Percentiles rank a stretch among this genome's conserved stretches.
Conservation (phyloP, 2,113 vertebrate genomes). For the Piliocolobus tephrosceles region DNA sequence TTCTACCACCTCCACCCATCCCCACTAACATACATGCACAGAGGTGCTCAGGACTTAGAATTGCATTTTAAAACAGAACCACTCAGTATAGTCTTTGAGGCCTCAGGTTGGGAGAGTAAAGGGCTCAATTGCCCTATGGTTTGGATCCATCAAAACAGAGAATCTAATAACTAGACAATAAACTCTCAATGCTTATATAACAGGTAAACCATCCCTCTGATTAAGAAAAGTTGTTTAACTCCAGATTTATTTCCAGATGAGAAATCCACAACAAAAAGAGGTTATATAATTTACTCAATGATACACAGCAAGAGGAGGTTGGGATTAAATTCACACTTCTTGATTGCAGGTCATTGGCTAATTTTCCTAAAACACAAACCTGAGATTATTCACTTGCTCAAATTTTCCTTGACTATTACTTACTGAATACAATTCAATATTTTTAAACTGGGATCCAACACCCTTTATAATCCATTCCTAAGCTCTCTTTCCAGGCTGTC, state of each 20-base stretch:
- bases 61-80: constrained; percentile 7
- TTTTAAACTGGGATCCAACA: not conserved
- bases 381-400: not conserved
- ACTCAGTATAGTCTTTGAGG: not conserved
- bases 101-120: not conserved
- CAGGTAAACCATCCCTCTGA: not conserved
- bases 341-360: not conserved
- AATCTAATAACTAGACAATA: not conserved
- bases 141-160: constrained; percentile 2
- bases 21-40: not conserved
- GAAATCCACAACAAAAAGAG: not conserved
- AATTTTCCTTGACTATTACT: constrained; percentile 7
- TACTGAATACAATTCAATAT: not conserved
- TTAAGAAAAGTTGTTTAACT: constrained; percentile 7
- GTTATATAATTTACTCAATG: not conserved
- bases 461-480: not conserved
- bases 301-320: not conserved
- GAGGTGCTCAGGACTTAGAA: not conserved
- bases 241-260: not conserved
- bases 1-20: not conserved
- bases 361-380: not conserved
- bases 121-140: not conserved
- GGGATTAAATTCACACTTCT: not conserved
- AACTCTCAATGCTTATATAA: not conserved
- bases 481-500: not conserved